Base-by-base conservation (phyloP, 2,888 invertebrate species). In the Caenorhabditis drosophilae region DNA sequence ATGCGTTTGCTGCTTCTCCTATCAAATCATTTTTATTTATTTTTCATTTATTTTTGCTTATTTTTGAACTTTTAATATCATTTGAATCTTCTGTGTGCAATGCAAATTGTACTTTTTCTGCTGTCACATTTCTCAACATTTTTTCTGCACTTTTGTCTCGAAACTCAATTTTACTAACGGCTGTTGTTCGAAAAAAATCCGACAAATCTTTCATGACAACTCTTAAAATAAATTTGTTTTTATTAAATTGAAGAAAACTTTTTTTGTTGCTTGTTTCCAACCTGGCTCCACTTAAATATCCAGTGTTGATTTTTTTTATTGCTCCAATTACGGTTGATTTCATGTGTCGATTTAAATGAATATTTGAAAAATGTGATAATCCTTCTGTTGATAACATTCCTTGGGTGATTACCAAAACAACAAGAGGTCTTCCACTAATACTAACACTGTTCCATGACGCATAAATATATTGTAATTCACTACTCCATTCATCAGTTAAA, bases 391-490 rank as follows among this genome's bases (percentile, higher is more conserved):
- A 70, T 12, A 82, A 70, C 82, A 82, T 82, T 90, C 90, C 88
- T 90, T 90, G 88, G 91, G 89, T 85, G 90, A 90, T 88, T 16
- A 80, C 75, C 12, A 95, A 89, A 77, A 93, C 91, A 85, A 95
- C 91, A 84, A 93, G 89, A 69, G 98, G 97, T 82, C 97, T 89
- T 83, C 98, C 98, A 84, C 95, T 89, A 88, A 93, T 92, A 84
- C 96, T 96, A 84, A 95, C 89, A 88, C 93, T 91, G 88, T 92
- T 92, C 97, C 97, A 98, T 86, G 92, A 92, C 82, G 92, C 92
- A 88, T 96, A 78, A 46, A 81, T 76, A 58, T 81, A 81, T 51
- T 80, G 79, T 27, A 80, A 59, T 42, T 80, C 80, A 48, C 66
- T 67, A 47, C 77, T 75, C 81, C 81, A 81, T 51, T 81, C 81